Percentiles rank a stretch among this genome's conserved stretches.
Conservation (phyloP, 1,140 invertebrate genomes). For the Temnothorax longispinosus region DNA sequence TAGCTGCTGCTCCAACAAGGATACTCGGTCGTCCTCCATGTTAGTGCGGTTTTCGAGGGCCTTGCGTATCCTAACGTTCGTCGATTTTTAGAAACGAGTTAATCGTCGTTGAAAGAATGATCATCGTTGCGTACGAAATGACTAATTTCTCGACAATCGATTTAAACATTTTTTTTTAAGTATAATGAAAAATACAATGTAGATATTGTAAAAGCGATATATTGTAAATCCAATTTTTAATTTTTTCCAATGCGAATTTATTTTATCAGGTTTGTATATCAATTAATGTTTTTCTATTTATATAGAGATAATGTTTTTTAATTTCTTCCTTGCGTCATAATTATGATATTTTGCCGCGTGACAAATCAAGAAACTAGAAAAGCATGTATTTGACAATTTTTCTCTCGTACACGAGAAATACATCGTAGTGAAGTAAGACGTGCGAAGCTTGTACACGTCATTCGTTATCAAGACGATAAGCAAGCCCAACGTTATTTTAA, state of each 20-base stretch:
- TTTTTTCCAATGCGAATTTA: not conserved
- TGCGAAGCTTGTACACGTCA: conserved; percentile 15
- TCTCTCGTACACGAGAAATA: not conserved
- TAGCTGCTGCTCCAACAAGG: conserved; percentile 97
- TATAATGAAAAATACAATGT: not conserved
- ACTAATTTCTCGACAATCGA: not conserved
- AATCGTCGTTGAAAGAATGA: conserved; percentile 75
- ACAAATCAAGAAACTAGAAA: not conserved
- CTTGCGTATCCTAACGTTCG: conserved; percentile 96
- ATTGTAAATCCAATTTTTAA: not conserved
- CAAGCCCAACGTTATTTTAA: conserved; percentile 3
- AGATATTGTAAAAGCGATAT: not conserved
- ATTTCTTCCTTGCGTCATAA: not conserved
- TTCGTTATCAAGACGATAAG: conserved; percentile 58
- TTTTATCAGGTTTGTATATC: not conserved
- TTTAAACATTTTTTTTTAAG: not conserved
- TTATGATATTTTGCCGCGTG: not conserved
- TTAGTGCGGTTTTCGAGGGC: conserved; percentile 99
- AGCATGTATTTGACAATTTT: not conserved
- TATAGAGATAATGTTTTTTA: not conserved
- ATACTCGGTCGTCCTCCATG: conserved; percentile 99
- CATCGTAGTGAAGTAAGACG: not conserved
- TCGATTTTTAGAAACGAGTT: conserved; percentile 72
- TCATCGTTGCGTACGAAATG: not conserved
- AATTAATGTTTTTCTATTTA: not conserved